Base-by-base conservation (phyloP, 2,888 invertebrate species). In the Drepana falcataria region DNA sequence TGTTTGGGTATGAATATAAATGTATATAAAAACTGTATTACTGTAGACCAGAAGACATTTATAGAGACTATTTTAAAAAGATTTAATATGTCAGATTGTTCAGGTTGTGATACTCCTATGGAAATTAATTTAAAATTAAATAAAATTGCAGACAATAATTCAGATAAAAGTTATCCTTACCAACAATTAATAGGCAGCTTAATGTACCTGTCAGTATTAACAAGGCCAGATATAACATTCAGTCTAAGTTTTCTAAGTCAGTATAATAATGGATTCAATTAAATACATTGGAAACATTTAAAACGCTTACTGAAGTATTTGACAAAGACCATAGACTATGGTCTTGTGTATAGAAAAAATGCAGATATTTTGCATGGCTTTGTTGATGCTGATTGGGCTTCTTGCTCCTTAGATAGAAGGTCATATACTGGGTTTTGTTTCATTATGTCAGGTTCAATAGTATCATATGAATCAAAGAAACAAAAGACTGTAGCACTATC, bases 401-500 rank as follows among this genome's bases (percentile, higher is more conserved):
- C 48, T 41, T 41, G 56, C 49, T 47, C 37, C 35, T n/a, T 53
- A n/a, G 59, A 65, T 48, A 79, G 85, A 76, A 84, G 79, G 71
- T 87, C 84, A 3, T 75, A 69, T 56, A 70, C 71, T 35, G 74
- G 73, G 0, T 73, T 55, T 59, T 57, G n/a, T n/a, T n/a, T n/a
- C n/a, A n/a, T n/a, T n/a, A 53, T 55, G 74, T 65, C 65, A 48
- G 60, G 59, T 47, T 54, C 59, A 52, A 66, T 60, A 3, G 59
- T 78, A 51, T 73, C 72, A 3, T 75, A 65, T 61, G 68, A 66
- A 51, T 68, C 65, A 53, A 66, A 49, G 35, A 75, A 75, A 59
- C 73, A 75, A 51, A 63, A 54, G 54, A 74, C 69, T n/a, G 68
- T 74, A 37, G 75, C 75, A 5, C 51, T 76, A 4, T 68, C 68